Evolutionary conservation across 2,797 vertebrate species (phyloP).

Genomic region (Anguilla obscura): DNA sequence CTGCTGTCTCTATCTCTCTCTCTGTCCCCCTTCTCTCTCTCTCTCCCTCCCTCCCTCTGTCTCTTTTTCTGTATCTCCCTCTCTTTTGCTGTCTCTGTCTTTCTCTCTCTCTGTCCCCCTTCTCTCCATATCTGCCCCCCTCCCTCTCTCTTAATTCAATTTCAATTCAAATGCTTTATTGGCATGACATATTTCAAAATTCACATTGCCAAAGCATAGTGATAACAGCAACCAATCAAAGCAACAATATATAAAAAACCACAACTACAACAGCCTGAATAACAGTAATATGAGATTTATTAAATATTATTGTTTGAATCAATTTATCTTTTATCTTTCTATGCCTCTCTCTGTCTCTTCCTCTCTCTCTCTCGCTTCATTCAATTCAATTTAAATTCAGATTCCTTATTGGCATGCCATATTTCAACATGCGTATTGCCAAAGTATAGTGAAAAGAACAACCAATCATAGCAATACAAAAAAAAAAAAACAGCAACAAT

Average conservation of each 20-base stretch:
- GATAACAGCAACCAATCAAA: too few species aligned
- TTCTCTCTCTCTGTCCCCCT: slow-evolving; percentile 38
- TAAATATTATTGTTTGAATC: too few species aligned
- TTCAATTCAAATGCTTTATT: too few species aligned
- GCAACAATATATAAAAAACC: too few species aligned
- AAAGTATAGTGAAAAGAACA: slow-evolving; percentile 16
- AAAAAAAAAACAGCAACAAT: too few species aligned
- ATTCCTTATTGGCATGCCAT: neutral
- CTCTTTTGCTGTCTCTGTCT: slow-evolving; percentile 28
- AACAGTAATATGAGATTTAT: too few species aligned
- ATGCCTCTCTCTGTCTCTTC: neutral
- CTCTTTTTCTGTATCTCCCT: too few species aligned
- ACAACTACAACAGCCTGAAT: too few species aligned
- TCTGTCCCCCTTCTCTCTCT: slow-evolving; percentile 30
- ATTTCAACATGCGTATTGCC: neutral
- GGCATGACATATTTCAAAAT: too few species aligned
- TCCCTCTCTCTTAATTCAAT: neutral
- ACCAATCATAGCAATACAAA: too few species aligned
- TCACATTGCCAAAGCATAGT: too few species aligned
- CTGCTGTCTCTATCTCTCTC: slow-evolving; percentile 31
- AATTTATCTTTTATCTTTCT: too few species aligned
- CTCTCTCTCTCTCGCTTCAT: neutral
- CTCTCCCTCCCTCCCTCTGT: neutral
- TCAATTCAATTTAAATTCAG: slow-evolving; percentile 20
- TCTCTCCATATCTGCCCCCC: neutral